These are phyloP conservation scores for Pandemis corylana DNA, from an alignment of 2,888 invertebrate genomes.

Conservation along the genomic window DNA sequence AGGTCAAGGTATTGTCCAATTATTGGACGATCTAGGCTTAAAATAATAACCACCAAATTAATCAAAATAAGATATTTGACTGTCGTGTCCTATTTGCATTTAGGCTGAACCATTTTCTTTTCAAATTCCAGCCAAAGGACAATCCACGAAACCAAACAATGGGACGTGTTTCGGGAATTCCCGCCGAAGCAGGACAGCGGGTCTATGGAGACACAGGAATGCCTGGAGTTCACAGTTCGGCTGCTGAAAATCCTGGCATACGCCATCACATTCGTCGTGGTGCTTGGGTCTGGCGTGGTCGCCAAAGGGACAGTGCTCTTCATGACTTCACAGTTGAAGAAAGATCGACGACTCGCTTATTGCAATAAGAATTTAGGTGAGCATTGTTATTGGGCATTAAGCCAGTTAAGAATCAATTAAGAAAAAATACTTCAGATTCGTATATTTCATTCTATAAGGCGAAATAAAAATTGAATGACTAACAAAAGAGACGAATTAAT, in stretches of 20 bases:
- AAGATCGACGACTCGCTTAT: slow-evolving; percentile 90
- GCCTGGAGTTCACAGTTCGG: slow-evolving; percentile 93
- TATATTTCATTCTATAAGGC: too few relatives aligned
- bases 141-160: slow-evolving; percentile 95
- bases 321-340: slow-evolving; percentile 95
- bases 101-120: slow-evolving; percentile 8
- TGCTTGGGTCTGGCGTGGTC: slow-evolving; percentile 93
- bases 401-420: background rate
- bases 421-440: too few relatives aligned
- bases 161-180: slow-evolving; percentile 98
- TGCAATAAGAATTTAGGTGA: slow-evolving; percentile 94
- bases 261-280: slow-evolving; percentile 92
- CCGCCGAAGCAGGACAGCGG: slow-evolving; percentile 95
- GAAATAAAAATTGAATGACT: too few relatives aligned
- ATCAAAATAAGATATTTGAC: too few relatives aligned
- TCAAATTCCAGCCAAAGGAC: slow-evolving; percentile 89
- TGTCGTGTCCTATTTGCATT: too few relatives aligned
- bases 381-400: slow-evolving; percentile 44
- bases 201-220: slow-evolving; percentile 94
- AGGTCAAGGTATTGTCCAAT: background rate
- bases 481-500: too few relatives aligned
- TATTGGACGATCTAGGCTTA: too few relatives aligned
- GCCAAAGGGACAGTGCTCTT: slow-evolving; percentile 95
- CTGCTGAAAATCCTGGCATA: slow-evolving; percentile 94
- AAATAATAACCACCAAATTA: too few relatives aligned